Conservation (phyloP, 2,888 invertebrate genomes). For the Clitarchus hookeri region DNA sequence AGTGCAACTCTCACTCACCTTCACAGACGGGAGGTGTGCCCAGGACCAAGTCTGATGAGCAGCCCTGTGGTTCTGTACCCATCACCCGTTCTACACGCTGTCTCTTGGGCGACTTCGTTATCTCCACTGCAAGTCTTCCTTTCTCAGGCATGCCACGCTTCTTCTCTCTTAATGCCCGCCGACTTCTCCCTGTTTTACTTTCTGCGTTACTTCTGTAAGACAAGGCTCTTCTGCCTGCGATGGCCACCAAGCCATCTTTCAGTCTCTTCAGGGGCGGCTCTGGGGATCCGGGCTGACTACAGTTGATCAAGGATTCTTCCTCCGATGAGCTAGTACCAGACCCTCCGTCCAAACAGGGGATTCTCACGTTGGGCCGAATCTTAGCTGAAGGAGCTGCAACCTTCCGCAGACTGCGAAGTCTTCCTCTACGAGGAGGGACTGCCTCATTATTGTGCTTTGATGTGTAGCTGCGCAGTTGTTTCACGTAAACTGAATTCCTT, state of each 20-base stretch:
- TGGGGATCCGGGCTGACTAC: background rate
- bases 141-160: background rate
- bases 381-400: background rate
- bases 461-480: background rate
- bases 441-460: background rate
- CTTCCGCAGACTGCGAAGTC: background rate
- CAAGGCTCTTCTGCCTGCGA: background rate
- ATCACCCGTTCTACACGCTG: background rate
- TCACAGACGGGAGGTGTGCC: background rate
- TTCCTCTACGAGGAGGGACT: background rate
- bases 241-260: background rate
- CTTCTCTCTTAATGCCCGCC: background rate
- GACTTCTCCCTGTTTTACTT: background rate
- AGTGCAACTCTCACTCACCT: background rate
- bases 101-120: background rate
- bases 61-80: background rate
- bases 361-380: background rate
- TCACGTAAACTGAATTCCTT: background rate
- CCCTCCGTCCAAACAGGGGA: conserved; percentile 27
- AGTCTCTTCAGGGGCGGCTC: background rate
- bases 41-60: background rate
- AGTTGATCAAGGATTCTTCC: conserved; percentile 24
- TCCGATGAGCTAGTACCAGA: conserved; percentile 32
- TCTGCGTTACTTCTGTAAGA: background rate
- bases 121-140: background rate